phyloP scores from a whole-genome alignment of 1,140 invertebrate genomes.

The Diachasmimorpha longicaudata region DNA sequence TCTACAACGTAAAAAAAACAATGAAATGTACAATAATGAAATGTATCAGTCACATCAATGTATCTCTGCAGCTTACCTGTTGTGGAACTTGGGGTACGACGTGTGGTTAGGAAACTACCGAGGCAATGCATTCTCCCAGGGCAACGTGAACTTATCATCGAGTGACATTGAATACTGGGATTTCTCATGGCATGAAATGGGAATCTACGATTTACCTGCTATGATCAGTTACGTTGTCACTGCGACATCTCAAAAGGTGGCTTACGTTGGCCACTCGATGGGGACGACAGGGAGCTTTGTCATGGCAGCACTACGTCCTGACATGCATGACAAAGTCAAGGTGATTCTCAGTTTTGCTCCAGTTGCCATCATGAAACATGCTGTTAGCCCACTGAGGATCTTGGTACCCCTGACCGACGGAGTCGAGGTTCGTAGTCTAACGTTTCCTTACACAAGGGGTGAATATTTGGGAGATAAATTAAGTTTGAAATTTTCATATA shows the following conservation, averaged over 20 bases:
- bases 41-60: too few relatives aligned
- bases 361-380: constrained; percentile 72
- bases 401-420: constrained; percentile 67
- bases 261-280: constrained; percentile 71
- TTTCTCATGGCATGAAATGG: constrained; percentile 54
- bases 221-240: constrained; percentile 62
- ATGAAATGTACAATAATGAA: too few relatives aligned
- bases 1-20: too few relatives aligned
- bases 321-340: constrained; percentile 59
- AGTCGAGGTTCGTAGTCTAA: constrained; percentile 57
- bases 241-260: constrained; percentile 32
- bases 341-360: constrained; percentile 75
- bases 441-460: too few relatives aligned
- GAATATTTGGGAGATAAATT: too few relatives aligned
- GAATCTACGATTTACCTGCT: constrained; percentile 67
- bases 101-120: constrained; percentile 64
- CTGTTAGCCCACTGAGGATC: constrained; percentile 71
- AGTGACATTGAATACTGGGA: constrained; percentile 61
- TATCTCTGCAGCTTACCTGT: constrained; percentile 59
- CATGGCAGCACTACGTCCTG: constrained; percentile 65
- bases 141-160: constrained; percentile 46
- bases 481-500: too few relatives aligned
- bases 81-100: constrained; percentile 62
- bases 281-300: constrained; percentile 68
- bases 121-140: constrained; percentile 62